Base-by-base conservation (phyloP, 35 echinoderm and acorn worm species). In the Apostichopus parvimensis region DNA sequence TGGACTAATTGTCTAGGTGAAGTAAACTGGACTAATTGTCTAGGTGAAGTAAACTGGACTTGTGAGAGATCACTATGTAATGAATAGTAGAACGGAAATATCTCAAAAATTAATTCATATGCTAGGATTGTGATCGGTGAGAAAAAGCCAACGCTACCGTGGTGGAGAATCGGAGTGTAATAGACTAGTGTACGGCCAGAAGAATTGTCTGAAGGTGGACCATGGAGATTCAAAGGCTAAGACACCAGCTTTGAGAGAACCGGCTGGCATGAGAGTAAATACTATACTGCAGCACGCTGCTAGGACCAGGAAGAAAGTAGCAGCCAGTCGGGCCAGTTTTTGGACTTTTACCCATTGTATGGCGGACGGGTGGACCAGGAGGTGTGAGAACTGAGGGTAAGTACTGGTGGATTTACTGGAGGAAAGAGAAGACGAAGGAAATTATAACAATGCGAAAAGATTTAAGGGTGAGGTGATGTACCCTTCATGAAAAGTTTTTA, bases 301-400 rank as follows among this genome's bases (percentile, higher is more conserved):
- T 12, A 91, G 89, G 14, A 77, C 71, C 76, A 91, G 73, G 28
- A 91, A 60, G 76, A 91, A 91, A 0, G 89, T 91, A 5, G 76
- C 72, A 9, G 89, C 60, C 8, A 91, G 52, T 54, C 89, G 89
- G 56, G 76, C 89, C 9, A 79, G 14, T 73, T 91, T 91, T 34
- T 91, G 89, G 24, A 91, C 72, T 79, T 91, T 91, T 0, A 91
- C 89, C 89, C 89, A 91, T 18, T 71, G 89, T 77, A 91, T 91
- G 21, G 71, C 60, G 1, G 60, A 57, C 5, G 71, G 89, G 59
- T 79, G 71, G 2, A 91, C 55, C 15, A 78, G 52, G 54, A 91
- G 25, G 9, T 77, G 55, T 2, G 89, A 91, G 12, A 91, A 56
- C 26, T 78, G 34, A 10, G 89, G 89, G 25, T 91, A 78, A 12